Evolutionary conservation across 1,140 invertebrate genomes (phyloP).

Genomic region (Plutomurus gul): DNA sequence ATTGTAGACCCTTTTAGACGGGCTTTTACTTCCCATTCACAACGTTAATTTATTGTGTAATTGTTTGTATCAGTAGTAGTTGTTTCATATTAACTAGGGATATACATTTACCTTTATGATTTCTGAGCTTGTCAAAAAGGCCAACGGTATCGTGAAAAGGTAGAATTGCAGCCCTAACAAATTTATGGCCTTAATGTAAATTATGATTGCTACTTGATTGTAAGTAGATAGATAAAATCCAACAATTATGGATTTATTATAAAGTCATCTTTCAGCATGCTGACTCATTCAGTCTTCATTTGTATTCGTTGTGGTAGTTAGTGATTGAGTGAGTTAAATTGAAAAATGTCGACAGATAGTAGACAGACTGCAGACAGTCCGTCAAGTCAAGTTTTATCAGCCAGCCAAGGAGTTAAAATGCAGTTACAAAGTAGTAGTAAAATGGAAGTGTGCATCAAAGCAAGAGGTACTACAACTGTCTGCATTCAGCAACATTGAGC

Average conservation of each 20-base stretch:
- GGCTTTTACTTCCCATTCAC: background rate
- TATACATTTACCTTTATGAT: too few relatives aligned
- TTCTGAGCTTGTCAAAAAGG: too few relatives aligned
- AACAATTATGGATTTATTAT: constrained; percentile 21
- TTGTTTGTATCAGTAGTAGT: too few relatives aligned
- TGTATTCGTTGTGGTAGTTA: background rate
- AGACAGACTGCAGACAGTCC: constrained; percentile 19
- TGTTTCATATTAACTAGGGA: too few relatives aligned
- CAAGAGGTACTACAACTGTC: too few relatives aligned
- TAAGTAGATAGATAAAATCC: background rate
- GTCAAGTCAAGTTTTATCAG: constrained; percentile 14
- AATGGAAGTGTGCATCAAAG: too few relatives aligned
- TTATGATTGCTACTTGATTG: too few relatives aligned
- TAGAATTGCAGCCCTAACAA: too few relatives aligned
- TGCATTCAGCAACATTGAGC: too few relatives aligned
- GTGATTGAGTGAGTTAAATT: background rate
- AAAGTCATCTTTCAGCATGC: background rate
- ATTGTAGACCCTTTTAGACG: background rate
- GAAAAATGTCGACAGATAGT: constrained; percentile 4
- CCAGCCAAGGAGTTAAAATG: background rate
- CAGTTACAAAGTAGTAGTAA: background rate
- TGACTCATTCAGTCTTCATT: constrained; percentile 5
- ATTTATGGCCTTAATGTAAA: too few relatives aligned
- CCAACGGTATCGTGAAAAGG: too few relatives aligned
- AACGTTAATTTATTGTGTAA: background rate